Percentiles rank a stretch among this genome's conserved stretches.
Conservation (phyloP, 2,113 vertebrate genomes). For the Equus quagga region DNA sequence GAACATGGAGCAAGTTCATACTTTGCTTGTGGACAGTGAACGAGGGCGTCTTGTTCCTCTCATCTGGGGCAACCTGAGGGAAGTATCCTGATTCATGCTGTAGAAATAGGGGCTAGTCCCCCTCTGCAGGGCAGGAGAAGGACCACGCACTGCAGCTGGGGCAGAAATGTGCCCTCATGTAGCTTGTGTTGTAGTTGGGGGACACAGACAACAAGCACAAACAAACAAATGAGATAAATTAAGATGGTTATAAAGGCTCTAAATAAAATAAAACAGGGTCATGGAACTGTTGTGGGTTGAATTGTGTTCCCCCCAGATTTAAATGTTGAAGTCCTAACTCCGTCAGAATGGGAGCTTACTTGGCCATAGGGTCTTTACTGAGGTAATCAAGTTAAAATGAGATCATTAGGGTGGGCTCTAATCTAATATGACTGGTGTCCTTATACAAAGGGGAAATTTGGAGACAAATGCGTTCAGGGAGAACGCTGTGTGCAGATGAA, state of each 20-base stretch:
- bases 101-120: background rate
- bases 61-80: background rate
- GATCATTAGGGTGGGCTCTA: background rate
- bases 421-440: background rate
- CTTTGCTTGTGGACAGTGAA: background rate
- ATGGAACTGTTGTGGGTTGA: background rate
- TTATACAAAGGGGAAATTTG: background rate
- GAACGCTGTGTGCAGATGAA: background rate
- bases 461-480: background rate
- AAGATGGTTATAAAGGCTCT: background rate
- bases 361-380: background rate
- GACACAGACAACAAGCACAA: background rate
- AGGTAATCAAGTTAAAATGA: background rate
- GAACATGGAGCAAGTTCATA: background rate
- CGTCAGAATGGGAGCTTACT: background rate
- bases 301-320: background rate
- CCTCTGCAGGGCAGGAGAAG: background rate
- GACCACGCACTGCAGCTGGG: background rate
- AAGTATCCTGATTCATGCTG: background rate
- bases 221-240: background rate
- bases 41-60: background rate
- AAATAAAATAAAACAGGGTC: background rate
- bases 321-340: background rate
- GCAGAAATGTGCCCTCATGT: rapidly evolving
- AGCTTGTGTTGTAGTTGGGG: background rate